phyloP scores from a whole-genome alignment of 2,113 vertebrate species.

The Epinephelus moara region DNA sequence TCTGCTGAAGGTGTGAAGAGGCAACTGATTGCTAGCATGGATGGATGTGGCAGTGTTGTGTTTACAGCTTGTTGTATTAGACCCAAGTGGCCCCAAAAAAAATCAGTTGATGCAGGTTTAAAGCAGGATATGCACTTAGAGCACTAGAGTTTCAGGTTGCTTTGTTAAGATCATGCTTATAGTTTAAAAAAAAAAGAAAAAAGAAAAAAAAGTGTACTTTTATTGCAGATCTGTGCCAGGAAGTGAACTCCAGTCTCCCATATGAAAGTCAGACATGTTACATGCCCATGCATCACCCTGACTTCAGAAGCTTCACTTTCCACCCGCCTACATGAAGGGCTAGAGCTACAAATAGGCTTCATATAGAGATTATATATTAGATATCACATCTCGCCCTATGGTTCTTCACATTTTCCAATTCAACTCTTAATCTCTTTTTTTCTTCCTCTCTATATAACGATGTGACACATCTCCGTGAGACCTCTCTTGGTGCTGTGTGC shows the following conservation, averaged over 20 bases:
- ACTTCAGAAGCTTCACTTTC: background rate
- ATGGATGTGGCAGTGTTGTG: background rate
- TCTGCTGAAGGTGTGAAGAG: background rate
- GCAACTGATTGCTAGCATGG: background rate
- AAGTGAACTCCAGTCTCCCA: too few species aligned
- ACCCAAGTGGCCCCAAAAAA: background rate
- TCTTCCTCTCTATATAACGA: background rate
- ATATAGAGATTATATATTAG: background rate
- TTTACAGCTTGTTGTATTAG: background rate
- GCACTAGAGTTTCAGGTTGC: too few species aligned
- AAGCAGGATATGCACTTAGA: background rate
- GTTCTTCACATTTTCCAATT: background rate
- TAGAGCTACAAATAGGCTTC: background rate
- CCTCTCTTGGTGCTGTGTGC: constrained; percentile 20
- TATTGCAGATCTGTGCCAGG: too few species aligned
- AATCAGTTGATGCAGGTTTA: background rate
- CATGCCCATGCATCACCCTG: background rate
- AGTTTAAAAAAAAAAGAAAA: background rate
- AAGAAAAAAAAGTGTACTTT: too few species aligned
- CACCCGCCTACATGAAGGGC: background rate
- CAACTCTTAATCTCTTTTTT: background rate
- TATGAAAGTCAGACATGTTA: background rate
- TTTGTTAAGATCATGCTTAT: background rate
- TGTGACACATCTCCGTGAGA: constrained; percentile 50
- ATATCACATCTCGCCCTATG: background rate